These are phyloP conservation scores for Hafferia zeledoni DNA, from an alignment of 2,797 vertebrate species.

Conservation along the genomic window DNA sequence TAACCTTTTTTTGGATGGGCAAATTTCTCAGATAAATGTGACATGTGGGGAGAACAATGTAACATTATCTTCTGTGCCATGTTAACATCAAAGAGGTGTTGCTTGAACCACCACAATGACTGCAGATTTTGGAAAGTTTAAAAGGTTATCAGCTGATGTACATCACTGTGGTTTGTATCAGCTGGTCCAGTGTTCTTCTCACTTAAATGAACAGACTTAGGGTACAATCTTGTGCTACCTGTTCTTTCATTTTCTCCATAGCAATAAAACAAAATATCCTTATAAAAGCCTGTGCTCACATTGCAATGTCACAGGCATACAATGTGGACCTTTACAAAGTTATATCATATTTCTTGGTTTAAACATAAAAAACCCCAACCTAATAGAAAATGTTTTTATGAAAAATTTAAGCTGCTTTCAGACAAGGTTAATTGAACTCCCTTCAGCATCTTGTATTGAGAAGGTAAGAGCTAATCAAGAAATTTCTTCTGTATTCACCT, in stretches of 20 bases:
- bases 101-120: neutral
- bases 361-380: neutral
- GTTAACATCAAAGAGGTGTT: neutral
- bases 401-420: conserved; percentile 14
- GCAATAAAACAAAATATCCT: neutral
- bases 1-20: neutral
- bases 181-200: neutral
- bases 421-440: neutral
- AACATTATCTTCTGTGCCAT: neutral
- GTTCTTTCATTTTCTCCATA: neutral
- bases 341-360: neutral
- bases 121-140: neutral
- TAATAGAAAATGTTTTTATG: neutral
- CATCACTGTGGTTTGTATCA: neutral
- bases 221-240: neutral
- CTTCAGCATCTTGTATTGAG: conserved; percentile 13
- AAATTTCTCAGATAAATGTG: neutral
- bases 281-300: neutral
- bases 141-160: neutral
- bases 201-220: neutral
- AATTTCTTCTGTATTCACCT: conserved; percentile 26
- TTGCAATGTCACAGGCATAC: neutral
- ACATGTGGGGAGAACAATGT: neutral
- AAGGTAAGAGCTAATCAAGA: conserved; percentile 13
- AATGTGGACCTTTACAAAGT: neutral